A percentile compares a stretch with the other conserved stretches of the same genome.
phyloP scores from a whole-genome alignment of 2,113 vertebrate genomes.

The Dicentrarchus labrax region DNA sequence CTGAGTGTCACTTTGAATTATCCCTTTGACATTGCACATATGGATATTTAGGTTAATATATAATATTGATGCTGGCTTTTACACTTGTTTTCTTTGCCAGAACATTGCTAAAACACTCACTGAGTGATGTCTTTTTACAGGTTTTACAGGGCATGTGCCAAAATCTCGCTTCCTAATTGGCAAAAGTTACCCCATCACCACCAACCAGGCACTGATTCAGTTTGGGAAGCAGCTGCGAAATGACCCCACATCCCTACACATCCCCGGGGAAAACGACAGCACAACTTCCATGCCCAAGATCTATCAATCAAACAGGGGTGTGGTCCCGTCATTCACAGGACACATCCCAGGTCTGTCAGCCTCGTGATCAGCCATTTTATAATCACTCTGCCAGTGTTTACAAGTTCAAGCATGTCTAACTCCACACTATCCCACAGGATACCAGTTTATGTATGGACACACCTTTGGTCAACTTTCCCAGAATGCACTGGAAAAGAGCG shows the following conservation, averaged over 20 bases:
- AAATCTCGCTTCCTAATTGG: conserved; percentile 78
- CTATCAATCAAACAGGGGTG: conserved; percentile 73
- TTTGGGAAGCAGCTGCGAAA: conserved; percentile 75
- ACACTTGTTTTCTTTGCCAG: background rate
- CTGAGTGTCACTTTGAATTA: background rate
- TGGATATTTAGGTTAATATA: background rate
- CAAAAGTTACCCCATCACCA: conserved; percentile 78
- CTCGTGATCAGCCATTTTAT: background rate
- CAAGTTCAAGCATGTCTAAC: conserved; percentile 9
- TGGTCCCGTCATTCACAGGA: conserved; percentile 85
- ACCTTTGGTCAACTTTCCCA: conserved; percentile 84
- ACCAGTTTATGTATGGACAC: conserved; percentile 83
- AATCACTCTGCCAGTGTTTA: background rate
- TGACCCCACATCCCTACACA: background rate
- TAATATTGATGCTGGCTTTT: background rate
- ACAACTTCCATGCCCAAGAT: conserved; percentile 51
- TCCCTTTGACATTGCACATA: background rate
- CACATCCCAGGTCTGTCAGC: conserved; percentile 85
- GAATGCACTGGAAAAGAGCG: conserved; percentile 75
- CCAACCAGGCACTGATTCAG: conserved; percentile 80
- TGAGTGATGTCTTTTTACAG: conserved; percentile 58
- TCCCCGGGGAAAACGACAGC: background rate
- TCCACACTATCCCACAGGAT: conserved; percentile 70
- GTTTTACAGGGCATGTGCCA: conserved; percentile 85
- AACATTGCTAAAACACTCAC: background rate